Conservation (phyloP, 1,140 invertebrate genomes). For the Gryon sp. region DNA sequence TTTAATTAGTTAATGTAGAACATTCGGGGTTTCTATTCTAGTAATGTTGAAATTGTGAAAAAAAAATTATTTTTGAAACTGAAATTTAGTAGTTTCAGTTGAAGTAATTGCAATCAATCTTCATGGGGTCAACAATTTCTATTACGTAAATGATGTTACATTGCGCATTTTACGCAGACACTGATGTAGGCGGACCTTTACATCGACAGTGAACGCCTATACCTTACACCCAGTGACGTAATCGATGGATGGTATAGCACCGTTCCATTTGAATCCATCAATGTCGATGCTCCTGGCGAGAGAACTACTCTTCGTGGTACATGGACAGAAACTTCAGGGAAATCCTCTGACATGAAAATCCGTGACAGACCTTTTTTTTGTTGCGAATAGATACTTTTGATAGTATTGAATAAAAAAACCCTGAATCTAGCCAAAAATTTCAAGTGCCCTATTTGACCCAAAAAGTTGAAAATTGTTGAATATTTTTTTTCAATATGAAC, state of each 20-base stretch:
- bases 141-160: constrained; percentile 45
- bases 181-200: constrained; percentile 26
- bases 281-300: constrained; percentile 59
- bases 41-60: no score
- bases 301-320: constrained; percentile 61
- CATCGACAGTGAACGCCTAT: constrained; percentile 20
- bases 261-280: constrained; percentile 64
- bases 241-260: constrained; percentile 58
- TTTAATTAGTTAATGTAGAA: no score
- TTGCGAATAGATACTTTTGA: constrained; percentile 29
- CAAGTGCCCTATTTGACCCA: no score
- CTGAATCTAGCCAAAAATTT: constrained; percentile 30
- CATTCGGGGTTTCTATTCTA: no score
- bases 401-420: constrained; percentile 32
- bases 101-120: constrained; percentile 21
- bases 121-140: constrained; percentile 30
- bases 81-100: constrained; percentile 7
- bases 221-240: constrained; percentile 40
- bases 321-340: constrained; percentile 60
- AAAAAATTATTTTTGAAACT: background rate
- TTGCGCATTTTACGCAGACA: constrained; percentile 37
- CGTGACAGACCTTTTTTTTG: constrained; percentile 52
- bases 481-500: no score
- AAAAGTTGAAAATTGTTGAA: no score
- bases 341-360: constrained; percentile 55